Evolutionary conservation across 2,888 invertebrate species (phyloP).

Genomic region (Oscheius myriophilus): DNA sequence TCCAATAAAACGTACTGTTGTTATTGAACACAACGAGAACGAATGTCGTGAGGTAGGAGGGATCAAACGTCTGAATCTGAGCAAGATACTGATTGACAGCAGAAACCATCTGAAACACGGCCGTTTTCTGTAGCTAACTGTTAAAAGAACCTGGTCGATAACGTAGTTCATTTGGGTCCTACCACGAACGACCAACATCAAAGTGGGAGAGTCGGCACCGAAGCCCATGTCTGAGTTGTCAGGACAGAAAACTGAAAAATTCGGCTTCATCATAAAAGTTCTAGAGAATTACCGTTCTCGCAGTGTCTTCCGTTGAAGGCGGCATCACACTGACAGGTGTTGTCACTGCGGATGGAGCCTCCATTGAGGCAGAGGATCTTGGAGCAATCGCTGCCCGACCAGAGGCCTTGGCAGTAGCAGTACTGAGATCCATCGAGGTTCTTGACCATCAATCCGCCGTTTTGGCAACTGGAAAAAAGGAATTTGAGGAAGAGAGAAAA

Average conservation of each 20-base stretch:
- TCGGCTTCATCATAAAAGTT: not conserved
- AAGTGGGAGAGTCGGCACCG: conserved; percentile 49
- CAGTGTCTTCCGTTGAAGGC: conserved; percentile 57
- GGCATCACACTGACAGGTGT: conserved; percentile 41
- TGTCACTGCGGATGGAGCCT: conserved; percentile 33
- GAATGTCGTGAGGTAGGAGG: conserved; percentile 50
- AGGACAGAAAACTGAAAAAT: conserved; percentile 43
- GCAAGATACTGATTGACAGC: conserved; percentile 31
- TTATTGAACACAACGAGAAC: conserved; percentile 59
- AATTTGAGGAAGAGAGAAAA: not conserved
- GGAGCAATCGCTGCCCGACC: conserved; percentile 43
- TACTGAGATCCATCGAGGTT: conserved; percentile 37
- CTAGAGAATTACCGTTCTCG: conserved; percentile 38
- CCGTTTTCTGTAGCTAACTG: not conserved
- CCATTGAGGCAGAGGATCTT: conserved; percentile 51
- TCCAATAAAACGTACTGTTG: conserved; percentile 40
- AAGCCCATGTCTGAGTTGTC: conserved; percentile 42
- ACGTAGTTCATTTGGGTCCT: conserved; percentile 43
- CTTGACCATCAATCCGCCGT: conserved; percentile 45
- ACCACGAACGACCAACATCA: conserved; percentile 54
- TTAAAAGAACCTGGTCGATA: conserved; percentile 40
- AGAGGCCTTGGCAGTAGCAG: conserved; percentile 53
- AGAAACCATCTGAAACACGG: conserved; percentile 22
- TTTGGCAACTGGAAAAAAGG: conserved; percentile 36
- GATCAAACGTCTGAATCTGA: conserved; percentile 39